These are phyloP conservation scores for Ceratotherium simum DNA, from an alignment of 2,113 vertebrate species.

Conservation along the genomic window DNA sequence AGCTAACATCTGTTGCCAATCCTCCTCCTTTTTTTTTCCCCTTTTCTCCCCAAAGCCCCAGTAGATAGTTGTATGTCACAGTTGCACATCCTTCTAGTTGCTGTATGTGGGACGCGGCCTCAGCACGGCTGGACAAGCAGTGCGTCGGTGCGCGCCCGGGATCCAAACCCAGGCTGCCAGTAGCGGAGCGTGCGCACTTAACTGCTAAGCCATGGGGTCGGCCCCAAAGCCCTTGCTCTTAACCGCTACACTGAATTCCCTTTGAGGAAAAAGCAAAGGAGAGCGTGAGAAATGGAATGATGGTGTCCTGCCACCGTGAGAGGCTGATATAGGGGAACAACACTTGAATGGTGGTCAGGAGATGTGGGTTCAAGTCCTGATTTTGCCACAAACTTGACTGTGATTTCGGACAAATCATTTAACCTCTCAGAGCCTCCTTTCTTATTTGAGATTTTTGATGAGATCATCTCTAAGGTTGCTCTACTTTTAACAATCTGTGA, in stretches of 20 bases:
- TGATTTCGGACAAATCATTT: background rate
- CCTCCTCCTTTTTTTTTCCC: too few species aligned
- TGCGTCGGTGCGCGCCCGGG: too few species aligned
- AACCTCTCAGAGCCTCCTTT: background rate
- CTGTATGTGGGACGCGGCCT: too few species aligned
- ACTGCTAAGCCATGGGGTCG: too few species aligned
- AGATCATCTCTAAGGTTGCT: background rate
- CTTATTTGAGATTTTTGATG: background rate
- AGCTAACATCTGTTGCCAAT: too few species aligned
- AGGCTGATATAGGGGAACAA: background rate
- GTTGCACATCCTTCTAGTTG: too few species aligned
- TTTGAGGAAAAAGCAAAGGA: background rate
- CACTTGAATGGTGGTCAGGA: background rate
- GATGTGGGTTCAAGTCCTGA: background rate
- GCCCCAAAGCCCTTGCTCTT: background rate
- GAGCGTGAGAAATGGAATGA: accelerated
- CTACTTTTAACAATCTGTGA: background rate
- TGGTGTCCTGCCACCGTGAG: accelerated
- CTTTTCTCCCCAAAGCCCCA: too few species aligned
- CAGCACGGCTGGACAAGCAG: too few species aligned
- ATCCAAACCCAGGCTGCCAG: too few species aligned
- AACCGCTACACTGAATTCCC: accelerated
- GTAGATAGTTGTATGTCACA: too few species aligned
- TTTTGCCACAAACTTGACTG: background rate
- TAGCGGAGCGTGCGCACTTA: too few species aligned